phyloP scores from a whole-genome alignment of 2,888 invertebrate species.

The Eurois occulta region DNA sequence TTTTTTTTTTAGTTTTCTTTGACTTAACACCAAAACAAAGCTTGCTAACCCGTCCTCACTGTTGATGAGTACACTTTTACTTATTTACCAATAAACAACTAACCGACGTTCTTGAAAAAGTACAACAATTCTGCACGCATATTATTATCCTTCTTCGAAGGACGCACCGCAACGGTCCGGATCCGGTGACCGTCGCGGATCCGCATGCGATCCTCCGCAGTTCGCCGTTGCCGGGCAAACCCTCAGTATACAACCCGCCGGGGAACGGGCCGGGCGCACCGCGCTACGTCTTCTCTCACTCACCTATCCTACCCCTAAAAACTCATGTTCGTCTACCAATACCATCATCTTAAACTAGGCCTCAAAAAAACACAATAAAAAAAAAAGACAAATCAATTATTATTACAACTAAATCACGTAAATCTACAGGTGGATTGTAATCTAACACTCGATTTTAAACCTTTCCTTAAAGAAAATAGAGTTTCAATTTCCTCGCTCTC shows the following conservation, averaged over 20 bases:
- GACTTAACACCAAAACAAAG: not conserved
- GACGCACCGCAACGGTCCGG: constrained; percentile 41
- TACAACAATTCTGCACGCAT: constrained; percentile 21
- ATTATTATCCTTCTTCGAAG: constrained; percentile 22
- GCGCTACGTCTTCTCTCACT: constrained; percentile 41
- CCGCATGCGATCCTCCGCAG: constrained; percentile 61
- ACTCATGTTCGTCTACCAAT: constrained; percentile 50
- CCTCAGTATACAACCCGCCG: constrained; percentile 64
- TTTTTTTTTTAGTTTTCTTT: not conserved
- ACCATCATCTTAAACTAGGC: constrained; percentile 42
- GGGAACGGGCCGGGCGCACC: constrained; percentile 62
- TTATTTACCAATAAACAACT: not conserved
- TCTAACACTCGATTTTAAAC: constrained; percentile 60
- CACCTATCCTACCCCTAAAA: constrained; percentile 56
- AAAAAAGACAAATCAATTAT: constrained; percentile 48
- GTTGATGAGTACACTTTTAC: not conserved
- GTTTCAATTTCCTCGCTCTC: constrained; percentile 65
- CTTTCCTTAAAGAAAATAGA: constrained; percentile 60
- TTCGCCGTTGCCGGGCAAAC: constrained; percentile 50
- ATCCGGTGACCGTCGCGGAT: constrained; percentile 30
- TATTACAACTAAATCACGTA: constrained; percentile 39
- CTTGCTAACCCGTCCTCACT: too few species aligned
- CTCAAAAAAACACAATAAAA: constrained; percentile 19
- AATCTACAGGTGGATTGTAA: constrained; percentile 73
- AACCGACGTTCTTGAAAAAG: not conserved